Evolutionary conservation across 2,113 vertebrate genomes (phyloP), one percentile per base, ranked within the genome.

Genomic region (Burhinus bistriatus): DNA sequence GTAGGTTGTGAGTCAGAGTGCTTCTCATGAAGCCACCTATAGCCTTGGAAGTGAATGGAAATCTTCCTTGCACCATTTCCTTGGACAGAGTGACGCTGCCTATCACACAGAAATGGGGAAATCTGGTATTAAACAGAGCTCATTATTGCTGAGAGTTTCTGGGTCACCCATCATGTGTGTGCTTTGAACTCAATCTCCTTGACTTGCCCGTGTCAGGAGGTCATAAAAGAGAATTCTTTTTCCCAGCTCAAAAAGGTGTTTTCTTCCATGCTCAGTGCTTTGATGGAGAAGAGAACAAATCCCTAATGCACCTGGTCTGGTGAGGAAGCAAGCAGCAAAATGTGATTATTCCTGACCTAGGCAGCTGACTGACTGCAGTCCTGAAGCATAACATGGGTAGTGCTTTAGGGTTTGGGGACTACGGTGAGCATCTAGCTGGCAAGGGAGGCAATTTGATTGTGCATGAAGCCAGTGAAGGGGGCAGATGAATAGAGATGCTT

Each of bases 71-170:
- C 9, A 10, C 22, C 12, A 9, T 44, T 30, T 30, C 12, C n/a
- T 26, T 49, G 12, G 36, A 3, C 45, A 25, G 49, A 17, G 22
- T 9, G n/a, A 12, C 10, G 3, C 27, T 38, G 30, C 6, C 30
- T 29, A 0, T 25, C 6, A 1, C 0, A 3, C 54, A 34, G 15
- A 49, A 26, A 11, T 5, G 23, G 68, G 47, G 42, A 57, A 34
- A n/a, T 44, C 13, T 38, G 45, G 9, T 9, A 20, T 30, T 23
- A n/a, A 83, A 42, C 40, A 32, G 26, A 34, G 36, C 3, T 17
- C 13, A 29, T 19, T 49, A 21, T 34, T 14, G 12, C 34, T 76
- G 12, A 15, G 40, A 29, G 47, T 40, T 68, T 54, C 30, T 36
- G 51, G 12, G 20, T 61, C 59, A 30, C 20, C n/a, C 23, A 7